A percentile compares a stretch with the other conserved stretches of the same genome.
phyloP scores from a whole-genome alignment of 2,888 invertebrate species.

The Scaptomyza caliginosa region DNA sequence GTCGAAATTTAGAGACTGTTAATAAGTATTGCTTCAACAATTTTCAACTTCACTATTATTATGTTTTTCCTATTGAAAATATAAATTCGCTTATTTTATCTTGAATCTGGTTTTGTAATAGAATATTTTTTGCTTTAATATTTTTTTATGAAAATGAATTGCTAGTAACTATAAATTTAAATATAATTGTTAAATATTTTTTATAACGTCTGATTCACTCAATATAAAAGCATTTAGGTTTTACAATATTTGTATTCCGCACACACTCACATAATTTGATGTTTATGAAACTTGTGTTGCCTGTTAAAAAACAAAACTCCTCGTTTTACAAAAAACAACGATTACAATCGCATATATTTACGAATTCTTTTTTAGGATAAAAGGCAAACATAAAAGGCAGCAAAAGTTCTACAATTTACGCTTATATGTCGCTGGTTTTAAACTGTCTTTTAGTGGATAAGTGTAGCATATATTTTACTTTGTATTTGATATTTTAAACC shows the following conservation, averaged over 20 bases:
- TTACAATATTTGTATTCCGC: conserved; percentile 6
- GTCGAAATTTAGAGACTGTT: conserved; percentile 45
- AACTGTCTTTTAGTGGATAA: conserved; percentile 40
- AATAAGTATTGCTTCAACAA: conserved; percentile 73
- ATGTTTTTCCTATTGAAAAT: conserved; percentile 59
- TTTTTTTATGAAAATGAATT: conserved; percentile 30
- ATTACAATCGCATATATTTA: not conserved
- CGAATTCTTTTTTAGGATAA: not conserved
- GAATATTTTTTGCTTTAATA: conserved; percentile 14
- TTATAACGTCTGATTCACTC: conserved; percentile 18
- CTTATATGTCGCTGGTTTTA: conserved; percentile 30
- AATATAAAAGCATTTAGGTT: conserved; percentile 18
- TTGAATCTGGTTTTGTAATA: conserved; percentile 35
- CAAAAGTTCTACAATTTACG: conserved; percentile 22
- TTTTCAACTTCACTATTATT: conserved; percentile 12
- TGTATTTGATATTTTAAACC: conserved; percentile 17
- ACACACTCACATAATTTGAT: not conserved
- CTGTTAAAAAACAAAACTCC: not conserved
- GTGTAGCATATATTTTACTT: conserved; percentile 46
- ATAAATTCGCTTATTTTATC: conserved; percentile 71
- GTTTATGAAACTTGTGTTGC: not conserved
- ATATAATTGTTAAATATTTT: conserved; percentile 28
- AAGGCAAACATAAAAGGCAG: conserved; percentile 16
- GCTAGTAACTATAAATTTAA: conserved; percentile 43
- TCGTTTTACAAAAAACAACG: not conserved